Evolutionary conservation across 2,888 invertebrate genomes (phyloP).

Genomic region (Brachyopa scutellaris): DNA sequence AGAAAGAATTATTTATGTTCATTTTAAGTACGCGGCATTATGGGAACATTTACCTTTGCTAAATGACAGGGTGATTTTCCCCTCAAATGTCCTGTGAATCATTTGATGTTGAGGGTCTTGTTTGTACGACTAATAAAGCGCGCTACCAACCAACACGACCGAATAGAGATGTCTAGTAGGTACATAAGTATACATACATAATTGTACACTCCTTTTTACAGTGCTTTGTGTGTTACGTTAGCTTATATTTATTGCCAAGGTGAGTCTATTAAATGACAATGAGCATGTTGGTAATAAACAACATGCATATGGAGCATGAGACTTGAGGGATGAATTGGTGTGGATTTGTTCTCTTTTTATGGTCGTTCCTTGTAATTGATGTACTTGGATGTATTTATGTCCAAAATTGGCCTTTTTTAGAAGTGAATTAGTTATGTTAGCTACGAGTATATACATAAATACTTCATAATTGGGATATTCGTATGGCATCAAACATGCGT

Average conservation of each 20-base stretch:
- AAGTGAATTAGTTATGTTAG: not conserved
- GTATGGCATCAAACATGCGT: no score
- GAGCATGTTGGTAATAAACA: constrained; percentile 37
- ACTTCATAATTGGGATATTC: not conserved
- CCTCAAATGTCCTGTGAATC: constrained; percentile 20
- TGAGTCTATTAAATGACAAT: constrained; percentile 43
- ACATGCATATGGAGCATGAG: not conserved
- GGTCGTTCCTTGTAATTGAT: constrained; percentile 31
- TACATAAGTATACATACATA: not conserved
- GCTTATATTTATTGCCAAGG: constrained; percentile 35
- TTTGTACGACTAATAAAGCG: constrained; percentile 37
- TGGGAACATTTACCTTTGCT: constrained; percentile 39
- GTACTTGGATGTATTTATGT: constrained; percentile 26
- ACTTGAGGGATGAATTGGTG: not conserved
- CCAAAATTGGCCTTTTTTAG: not conserved
- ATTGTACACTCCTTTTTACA: not conserved
- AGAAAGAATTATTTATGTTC: constrained; percentile 37
- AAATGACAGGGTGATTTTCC: constrained; percentile 19
- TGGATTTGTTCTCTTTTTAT: constrained; percentile 25
- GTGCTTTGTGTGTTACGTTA: not conserved
- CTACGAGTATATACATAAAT: not conserved
- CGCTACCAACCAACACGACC: not conserved
- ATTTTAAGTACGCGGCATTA: constrained; percentile 1
- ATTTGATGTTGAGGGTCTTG: constrained; percentile 32
- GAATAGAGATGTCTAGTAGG: constrained; percentile 16